Evolutionary conservation across 2,888 invertebrate genomes (phyloP).

Genomic region (Tortricodes alternella): DNA sequence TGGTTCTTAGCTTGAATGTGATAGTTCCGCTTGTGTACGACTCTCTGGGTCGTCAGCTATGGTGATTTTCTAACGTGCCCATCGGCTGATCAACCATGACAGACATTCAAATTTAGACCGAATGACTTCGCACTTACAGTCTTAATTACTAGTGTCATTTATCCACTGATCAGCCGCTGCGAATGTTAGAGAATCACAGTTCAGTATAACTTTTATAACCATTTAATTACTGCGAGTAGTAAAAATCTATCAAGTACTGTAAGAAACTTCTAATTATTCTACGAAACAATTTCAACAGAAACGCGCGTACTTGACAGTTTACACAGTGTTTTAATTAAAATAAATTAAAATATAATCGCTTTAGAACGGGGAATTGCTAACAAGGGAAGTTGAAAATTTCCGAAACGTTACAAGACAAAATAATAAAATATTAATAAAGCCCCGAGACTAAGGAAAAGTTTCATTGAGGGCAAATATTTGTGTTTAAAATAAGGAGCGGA

Average conservation of each 20-base stretch:
- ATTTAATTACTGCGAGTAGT: background rate
- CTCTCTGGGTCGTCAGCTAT: too few species aligned
- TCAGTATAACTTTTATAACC: background rate
- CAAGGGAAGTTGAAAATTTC: conserved; percentile 77
- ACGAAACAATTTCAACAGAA: conserved; percentile 51
- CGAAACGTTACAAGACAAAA: conserved; percentile 79
- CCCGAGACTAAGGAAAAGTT: conserved; percentile 78
- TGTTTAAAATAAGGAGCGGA: conserved; percentile 77
- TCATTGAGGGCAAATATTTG: conserved; percentile 76
- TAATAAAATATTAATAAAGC: conserved; percentile 83
- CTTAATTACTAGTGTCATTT: too few species aligned
- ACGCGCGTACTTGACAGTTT: conserved; percentile 60
- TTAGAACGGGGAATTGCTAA: conserved; percentile 73
- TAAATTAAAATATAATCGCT: conserved; percentile 83
- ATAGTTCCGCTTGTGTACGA: too few species aligned
- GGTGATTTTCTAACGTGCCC: too few species aligned
- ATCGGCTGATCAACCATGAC: too few species aligned
- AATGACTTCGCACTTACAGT: too few species aligned
- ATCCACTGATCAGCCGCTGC: too few species aligned
- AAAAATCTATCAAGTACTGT: conserved; percentile 30
- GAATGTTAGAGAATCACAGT: background rate
- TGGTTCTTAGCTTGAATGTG: too few species aligned
- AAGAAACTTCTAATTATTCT: conserved; percentile 46
- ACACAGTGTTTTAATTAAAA: conserved; percentile 81
- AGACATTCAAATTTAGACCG: too few species aligned